Conservation (phyloP, 2,113 vertebrate species). For the Geococcyx californianus region DNA sequence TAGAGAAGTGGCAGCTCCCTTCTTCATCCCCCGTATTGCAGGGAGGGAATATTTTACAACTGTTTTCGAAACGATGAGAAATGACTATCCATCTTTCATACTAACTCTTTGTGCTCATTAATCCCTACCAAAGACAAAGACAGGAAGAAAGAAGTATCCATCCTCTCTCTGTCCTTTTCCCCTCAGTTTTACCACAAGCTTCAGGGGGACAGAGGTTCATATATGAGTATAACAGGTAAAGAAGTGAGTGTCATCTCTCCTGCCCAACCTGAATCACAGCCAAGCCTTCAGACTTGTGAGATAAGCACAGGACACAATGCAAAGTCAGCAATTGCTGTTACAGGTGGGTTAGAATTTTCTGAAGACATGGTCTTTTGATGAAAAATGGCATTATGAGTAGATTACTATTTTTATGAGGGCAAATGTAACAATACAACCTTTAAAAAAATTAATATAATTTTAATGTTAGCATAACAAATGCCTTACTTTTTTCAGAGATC, state of each 20-base stretch:
- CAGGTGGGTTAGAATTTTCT: not conserved
- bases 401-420: not conserved
- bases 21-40: not conserved
- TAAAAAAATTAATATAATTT: not conserved
- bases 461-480: not conserved
- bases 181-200: not conserved
- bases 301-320: not conserved
- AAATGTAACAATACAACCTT: not conserved
- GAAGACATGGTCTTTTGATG: not conserved
- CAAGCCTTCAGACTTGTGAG: not conserved
- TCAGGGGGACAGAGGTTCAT: not conserved
- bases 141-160: not conserved
- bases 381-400: not conserved
- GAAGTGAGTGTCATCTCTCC: not conserved
- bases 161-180: not conserved
- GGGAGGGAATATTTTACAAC: not conserved
- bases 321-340: not conserved
- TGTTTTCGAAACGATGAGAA: not conserved
- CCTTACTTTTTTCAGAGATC: not conserved
- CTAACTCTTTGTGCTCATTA: not conserved
- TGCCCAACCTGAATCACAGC: not conserved
- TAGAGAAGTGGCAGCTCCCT: not conserved
- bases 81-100: not conserved
- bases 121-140: not conserved
- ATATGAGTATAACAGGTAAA: not conserved